Evolutionary conservation across 2,888 invertebrate genomes (phyloP), one percentile per base, ranked within the genome.

Genomic region (Brenthis ino): DNA sequence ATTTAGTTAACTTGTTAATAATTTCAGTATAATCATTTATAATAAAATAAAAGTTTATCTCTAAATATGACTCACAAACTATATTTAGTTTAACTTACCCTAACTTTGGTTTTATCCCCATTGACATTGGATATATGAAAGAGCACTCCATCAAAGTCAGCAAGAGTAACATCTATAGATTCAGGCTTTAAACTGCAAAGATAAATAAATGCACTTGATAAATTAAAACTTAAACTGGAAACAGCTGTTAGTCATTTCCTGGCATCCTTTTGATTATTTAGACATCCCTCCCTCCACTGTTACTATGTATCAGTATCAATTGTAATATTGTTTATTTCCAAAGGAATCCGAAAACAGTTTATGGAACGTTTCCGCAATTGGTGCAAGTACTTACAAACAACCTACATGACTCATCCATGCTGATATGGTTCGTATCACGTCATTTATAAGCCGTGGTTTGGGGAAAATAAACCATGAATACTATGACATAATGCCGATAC

Each of bases 71-170:
- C 37, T 43, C 37, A 43, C 37, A 11, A 8, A 43, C 11, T 43
- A 43, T 43, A 11, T 60, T 28, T 54, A 24, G 20, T 54, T 28
- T 53, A 56, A 86, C 96, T 95, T 93, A 99, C 99, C 94, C 97
- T 96, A 93, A 99, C 96, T 96, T 99, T 99, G 83, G 97, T 96
- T 94, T 98, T 99, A 91, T 99, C 99, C 82, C 97, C 96, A 92
- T 98, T 97, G 82, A 98, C 95, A 94, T 99, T 99, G 74, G 99
- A 99, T 93, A 99, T 96, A 93, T 99, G 99, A 94, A 98, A 99
- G 78, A 99, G 93, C 74, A 98, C 99, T 80, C 99, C 99, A 94
- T 99, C 99, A 93, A 99, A 99, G 94, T 99, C 99, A 79, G 98
- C 98, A 86, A 98, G 95, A 77, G 95, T 96, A 82, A 99, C 96